Percentiles rank a stretch among this genome's conserved stretches.
These are phyloP conservation scores for Vanessa atalanta DNA, from an alignment of 1,140 invertebrate species.

Conservation along the genomic window DNA sequence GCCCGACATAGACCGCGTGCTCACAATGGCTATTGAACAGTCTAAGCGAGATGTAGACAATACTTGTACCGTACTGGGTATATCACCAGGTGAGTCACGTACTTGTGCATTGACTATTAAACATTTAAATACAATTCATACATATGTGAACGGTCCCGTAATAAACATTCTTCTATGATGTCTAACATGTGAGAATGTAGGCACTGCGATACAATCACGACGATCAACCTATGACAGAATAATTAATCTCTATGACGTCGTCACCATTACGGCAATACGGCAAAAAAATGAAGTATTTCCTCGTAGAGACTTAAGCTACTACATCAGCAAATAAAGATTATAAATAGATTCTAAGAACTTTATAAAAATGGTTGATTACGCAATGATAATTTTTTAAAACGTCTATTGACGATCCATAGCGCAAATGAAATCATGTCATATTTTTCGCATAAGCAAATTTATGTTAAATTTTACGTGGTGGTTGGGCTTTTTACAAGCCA, in stretches of 20 bases:
- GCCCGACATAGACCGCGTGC: conserved; percentile 90
- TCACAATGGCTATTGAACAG: conserved; percentile 92
- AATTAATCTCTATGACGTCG: conserved; percentile 64
- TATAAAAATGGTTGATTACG: conserved; percentile 60
- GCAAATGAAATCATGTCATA: conserved; percentile 33
- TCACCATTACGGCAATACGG: conserved; percentile 49
- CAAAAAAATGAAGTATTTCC: conserved; percentile 62
- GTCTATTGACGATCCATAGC: conserved; percentile 47
- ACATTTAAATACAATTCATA: conserved; percentile 24
- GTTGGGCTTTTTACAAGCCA: no score
- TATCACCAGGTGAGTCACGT: conserved; percentile 89
- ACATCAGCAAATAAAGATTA: conserved; percentile 56
- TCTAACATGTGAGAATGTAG: conserved; percentile 31
- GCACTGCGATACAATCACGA: conserved; percentile 33
- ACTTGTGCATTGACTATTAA: conserved; percentile 23
- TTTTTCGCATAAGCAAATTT: conserved; percentile 18
- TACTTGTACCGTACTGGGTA: conserved; percentile 90
- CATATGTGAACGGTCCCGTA: conserved; percentile 27
- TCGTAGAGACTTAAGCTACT: conserved; percentile 58
- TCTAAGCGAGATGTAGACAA: conserved; percentile 91
- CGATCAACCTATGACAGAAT: conserved; percentile 38
- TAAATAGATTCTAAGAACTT: conserved; percentile 65
- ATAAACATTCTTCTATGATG: conserved; percentile 38
- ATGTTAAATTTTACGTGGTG: no score
- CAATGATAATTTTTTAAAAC: conserved; percentile 51